These are phyloP conservation scores for Conus canariensis DNA, from an alignment of 2,888 invertebrate species.

Conservation along the genomic window DNA sequence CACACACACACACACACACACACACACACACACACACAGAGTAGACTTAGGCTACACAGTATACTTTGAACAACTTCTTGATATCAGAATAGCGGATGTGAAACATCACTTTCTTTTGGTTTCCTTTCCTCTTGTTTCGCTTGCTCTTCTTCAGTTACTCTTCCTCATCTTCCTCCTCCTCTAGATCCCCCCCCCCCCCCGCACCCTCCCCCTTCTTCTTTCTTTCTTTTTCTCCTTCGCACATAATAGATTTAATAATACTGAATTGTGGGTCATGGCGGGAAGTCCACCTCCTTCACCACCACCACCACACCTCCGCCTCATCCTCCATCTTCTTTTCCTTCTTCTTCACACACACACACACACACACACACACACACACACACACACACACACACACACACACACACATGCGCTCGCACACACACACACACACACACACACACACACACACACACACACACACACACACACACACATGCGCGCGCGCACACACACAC, in stretches of 20 bases:
- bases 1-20: no score
- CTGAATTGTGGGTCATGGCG: no score
- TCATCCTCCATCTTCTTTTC: neutral
- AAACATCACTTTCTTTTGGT: neutral
- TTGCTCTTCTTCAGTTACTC: neutral
- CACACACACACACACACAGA: no score
- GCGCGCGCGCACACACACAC: neutral
- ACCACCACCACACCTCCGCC: no score
- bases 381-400: neutral
- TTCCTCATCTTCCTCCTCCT: no score
- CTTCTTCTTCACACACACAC: constrained; percentile 7
- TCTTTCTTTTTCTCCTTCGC: neutral
- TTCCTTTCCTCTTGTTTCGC: neutral
- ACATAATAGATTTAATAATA: no score
- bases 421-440: neutral
- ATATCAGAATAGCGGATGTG: no score
- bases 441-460: neutral
- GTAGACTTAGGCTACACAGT: no score
- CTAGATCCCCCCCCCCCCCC: no score
- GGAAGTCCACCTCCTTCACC: no score
- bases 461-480: neutral
- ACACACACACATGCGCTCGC: neutral
- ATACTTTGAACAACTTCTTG: no score
- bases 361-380: constrained; percentile 3
- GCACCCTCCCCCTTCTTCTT: neutral